Evolutionary conservation across 64 coral and sea anemone species (phyloP), one percentile per base, ranked within the genome.

Genomic region (Dendrophyllia cribrosa): DNA sequence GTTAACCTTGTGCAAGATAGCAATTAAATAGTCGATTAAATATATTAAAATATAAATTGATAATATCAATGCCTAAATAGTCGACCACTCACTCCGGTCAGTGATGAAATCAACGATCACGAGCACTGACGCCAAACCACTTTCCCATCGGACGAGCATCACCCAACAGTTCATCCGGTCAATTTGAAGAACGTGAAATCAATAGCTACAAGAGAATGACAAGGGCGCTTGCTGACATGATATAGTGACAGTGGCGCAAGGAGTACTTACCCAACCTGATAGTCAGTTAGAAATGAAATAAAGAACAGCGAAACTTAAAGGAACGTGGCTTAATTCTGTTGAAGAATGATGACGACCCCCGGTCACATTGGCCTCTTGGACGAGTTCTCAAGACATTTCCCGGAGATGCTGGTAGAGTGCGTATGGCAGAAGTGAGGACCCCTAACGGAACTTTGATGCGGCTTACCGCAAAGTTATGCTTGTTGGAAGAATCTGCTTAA

Each of bases 111-210:
- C 4, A 66, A 89, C n/a, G 87, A 89, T 55, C 63, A 61, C 20
- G 87, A 89, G 50, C 84, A n/a, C 59, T 87, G 11, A 87, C 84
- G 20, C 67, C 84, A 22, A 88, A 88, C 51, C 86, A 88, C 23
- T 88, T 88, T 12, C 44, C 74, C 22, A 89, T 89, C 3, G 87
- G 73, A 22, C 24, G 87, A 68, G 74, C 74, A 62, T 77, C 73
- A 9, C 59, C 74, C 0, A 51, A 89, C 59, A 64, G 12, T 5
- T 11, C 74, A 89, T 74, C 87, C 16, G 73, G 87, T 49, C 43
- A 17, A 66, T 89, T 82, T 84, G 16, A 55, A 25, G 24, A 22
- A 3, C 43, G 66, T 55, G 78, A 76, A 77, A 12, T 77, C 66
- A 51, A 83, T 46, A 89, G 74, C 19, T 43, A 56, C 15, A 65